Evolutionary conservation across 2,113 vertebrate species (phyloP), one percentile per base, ranked within the genome.

Genomic region (Casuarius casuarius): DNA sequence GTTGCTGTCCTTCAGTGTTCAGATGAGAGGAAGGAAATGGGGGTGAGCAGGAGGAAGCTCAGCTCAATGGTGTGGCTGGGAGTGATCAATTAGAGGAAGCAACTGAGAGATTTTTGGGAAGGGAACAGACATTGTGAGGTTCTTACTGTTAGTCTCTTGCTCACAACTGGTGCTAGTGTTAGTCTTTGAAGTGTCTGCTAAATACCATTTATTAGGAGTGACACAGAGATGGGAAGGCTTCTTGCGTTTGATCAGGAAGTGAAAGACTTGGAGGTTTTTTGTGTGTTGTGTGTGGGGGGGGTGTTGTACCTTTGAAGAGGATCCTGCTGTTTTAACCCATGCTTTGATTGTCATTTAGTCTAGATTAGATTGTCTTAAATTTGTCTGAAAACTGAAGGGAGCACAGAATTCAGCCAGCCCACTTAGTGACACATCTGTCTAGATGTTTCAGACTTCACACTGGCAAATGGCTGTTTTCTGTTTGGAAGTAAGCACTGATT

Each of bases 51-150:
- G 67, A 71, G 56, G 25, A 44, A 33, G 67, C 72, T 52, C 56
- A 42, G 46, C 44, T 68, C 52, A 48, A n/a, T 21, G 6, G 6
- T 42, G 33, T 33, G 49, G 15, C 35, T 10, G 72, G 77, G 56
- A 65, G 61, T 3, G 35, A 52, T 33, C 62, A 79, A 23, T 62
- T 38, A 73, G 72, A 72, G 63, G 68, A 93, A 93, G n/a, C 40
- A 87, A 17, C 28, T 0, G 7, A 75, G 58, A 54, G 17, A 26
- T 0, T 0, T 48, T 1, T 21, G 33, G 54, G 44, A 66, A 38
- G 65, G 14, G 49, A 75, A 20, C 33, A 20, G 28, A 20, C 49
- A 29, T 46, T 5, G 1, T 29, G 59, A 81, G 0, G 25, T 63
- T 83, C 29, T 71, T 75, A 25, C 31, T 16, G 9, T 26, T 28